These are phyloP conservation scores for Solen grandis DNA, from an alignment of 1,140 invertebrate species.

Conservation along the genomic window DNA sequence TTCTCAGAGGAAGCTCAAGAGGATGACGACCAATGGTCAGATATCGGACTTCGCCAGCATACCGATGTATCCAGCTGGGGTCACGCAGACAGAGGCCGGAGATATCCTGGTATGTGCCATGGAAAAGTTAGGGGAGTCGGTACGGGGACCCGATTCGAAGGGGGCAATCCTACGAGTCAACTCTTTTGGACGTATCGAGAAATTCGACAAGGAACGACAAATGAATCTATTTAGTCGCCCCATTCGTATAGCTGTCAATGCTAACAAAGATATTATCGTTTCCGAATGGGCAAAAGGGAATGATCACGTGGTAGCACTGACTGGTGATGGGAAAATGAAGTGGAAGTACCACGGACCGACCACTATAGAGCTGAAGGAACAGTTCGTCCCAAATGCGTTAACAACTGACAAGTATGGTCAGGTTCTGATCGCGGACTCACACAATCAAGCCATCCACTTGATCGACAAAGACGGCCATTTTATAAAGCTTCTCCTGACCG, in stretches of 20 bases:
- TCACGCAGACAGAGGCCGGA: conserved; percentile 35
- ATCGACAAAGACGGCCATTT: conserved; percentile 49
- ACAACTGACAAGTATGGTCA: conserved; percentile 48
- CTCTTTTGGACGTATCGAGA: conserved; percentile 42
- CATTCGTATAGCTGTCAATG: conserved; percentile 41
- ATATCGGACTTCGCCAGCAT: conserved; percentile 44
- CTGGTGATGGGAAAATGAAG: conserved; percentile 44
- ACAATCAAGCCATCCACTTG: conserved; percentile 38
- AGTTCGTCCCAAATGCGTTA: conserved; percentile 47
- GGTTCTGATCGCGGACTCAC: conserved; percentile 48
- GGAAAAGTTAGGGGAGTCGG: conserved; percentile 43
- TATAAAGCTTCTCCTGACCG: conserved; percentile 46
- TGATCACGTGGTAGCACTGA: conserved; percentile 46
- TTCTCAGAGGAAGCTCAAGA: conserved; percentile 31
- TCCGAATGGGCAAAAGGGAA: conserved; percentile 52
- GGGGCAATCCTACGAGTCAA: conserved; percentile 43
- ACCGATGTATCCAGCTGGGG: conserved; percentile 45
- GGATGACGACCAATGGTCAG: conserved; percentile 45
- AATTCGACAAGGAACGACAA: conserved; percentile 42
- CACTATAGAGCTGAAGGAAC: conserved; percentile 21
- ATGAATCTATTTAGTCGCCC: conserved; percentile 35
- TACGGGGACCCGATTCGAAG: conserved; percentile 43
- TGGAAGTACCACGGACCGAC: conserved; percentile 43
- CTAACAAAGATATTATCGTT: conserved; percentile 47
- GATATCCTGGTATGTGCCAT: conserved; percentile 48